These are phyloP conservation scores for Gobionotothen gibberifrons DNA, from an alignment of 2,797 vertebrate species.

Conservation along the genomic window DNA sequence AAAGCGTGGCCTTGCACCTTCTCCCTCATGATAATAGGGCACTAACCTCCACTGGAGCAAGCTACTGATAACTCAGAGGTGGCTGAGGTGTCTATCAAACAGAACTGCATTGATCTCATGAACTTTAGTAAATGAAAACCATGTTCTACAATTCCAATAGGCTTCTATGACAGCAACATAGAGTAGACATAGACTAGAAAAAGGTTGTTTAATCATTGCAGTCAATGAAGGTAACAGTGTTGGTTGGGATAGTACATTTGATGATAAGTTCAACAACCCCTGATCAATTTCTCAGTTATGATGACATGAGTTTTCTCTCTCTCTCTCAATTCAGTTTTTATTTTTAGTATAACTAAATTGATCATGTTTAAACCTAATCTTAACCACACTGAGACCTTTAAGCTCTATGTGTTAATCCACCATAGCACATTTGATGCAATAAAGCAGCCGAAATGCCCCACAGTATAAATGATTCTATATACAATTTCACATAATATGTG, in stretches of 20 bases:
- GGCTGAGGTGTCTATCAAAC: conserved; percentile 20
- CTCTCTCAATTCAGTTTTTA: neutral
- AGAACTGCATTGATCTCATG: neutral
- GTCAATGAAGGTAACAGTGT: neutral
- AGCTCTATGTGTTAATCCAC: neutral
- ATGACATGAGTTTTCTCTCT: neutral
- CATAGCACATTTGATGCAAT: neutral
- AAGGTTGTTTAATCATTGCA: neutral
- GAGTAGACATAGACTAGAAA: neutral
- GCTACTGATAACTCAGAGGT: conserved; percentile 30
- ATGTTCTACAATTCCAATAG: neutral
- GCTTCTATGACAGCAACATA: neutral
- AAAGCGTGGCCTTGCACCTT: neutral
- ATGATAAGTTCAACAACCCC: neutral
- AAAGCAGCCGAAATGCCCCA: neutral
- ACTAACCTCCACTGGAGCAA: conserved; percentile 28
- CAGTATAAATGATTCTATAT: neutral
- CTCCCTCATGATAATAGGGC: conserved; percentile 22
- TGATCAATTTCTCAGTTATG: neutral
- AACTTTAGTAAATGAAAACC: conserved; percentile 13
- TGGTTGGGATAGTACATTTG: neutral
- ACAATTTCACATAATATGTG: neutral
- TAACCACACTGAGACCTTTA: too few species aligned
- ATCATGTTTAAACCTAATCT: neutral
- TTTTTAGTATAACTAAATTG: neutral